A percentile compares a stretch with the other conserved stretches of the same genome.
Evolutionary conservation across 2,113 vertebrate genomes (phyloP).

Genomic region (Tichodroma muraria): DNA sequence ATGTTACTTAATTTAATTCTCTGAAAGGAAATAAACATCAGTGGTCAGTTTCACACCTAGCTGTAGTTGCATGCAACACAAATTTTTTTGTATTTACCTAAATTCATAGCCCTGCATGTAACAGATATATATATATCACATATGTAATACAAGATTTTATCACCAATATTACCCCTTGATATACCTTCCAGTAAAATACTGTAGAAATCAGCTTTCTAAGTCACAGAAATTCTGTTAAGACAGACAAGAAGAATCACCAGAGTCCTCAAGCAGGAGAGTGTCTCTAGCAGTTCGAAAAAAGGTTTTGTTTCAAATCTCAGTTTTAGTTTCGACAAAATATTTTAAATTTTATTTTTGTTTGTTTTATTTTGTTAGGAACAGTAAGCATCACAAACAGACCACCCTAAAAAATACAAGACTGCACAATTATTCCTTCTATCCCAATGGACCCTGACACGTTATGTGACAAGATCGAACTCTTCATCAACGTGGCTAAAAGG

Average conservation of each 20-base stretch:
- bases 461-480: constrained; percentile 54
- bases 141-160: not conserved
- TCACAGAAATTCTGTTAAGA: not conserved
- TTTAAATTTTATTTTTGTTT: not conserved
- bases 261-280: not conserved
- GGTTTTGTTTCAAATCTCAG: not conserved
- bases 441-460: constrained; percentile 16
- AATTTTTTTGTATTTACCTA: not conserved
- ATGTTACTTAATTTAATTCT: not conserved
- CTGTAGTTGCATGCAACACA: not conserved
- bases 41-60: accelerated
- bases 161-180: not conserved
- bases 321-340: not conserved
- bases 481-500: constrained; percentile 52
- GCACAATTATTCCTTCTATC: constrained; percentile 42
- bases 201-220: not conserved
- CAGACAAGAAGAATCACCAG: not conserved
- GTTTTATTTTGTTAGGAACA: not conserved
- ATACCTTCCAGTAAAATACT: not conserved
- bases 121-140: not conserved
- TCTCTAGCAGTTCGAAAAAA: not conserved
- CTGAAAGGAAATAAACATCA: not conserved
- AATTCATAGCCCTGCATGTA: not conserved
- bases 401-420: constrained; percentile 11
- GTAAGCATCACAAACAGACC: constrained; percentile 36